A percentile compares a stretch with the other conserved stretches of the same genome.
Conservation (phyloP, 2,797 vertebrate species). For the Glossophaga mutica region DNA sequence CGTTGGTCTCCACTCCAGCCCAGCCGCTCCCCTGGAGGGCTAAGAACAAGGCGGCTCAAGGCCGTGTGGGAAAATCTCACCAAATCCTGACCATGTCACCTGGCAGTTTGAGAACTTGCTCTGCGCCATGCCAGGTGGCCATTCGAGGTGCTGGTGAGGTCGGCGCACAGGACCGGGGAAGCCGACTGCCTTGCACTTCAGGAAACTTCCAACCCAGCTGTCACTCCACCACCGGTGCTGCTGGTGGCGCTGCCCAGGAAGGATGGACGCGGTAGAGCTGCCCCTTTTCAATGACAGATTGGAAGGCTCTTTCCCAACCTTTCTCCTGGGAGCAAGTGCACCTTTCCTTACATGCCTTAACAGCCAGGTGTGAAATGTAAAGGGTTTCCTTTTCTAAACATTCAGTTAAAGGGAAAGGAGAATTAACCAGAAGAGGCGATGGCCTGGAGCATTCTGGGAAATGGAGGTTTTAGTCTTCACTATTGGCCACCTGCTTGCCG, state of each 20-base stretch:
- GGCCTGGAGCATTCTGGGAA: neutral
- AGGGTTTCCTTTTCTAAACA: neutral
- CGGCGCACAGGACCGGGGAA: no score
- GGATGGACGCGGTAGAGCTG: neutral
- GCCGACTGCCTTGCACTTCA: fast-evolving
- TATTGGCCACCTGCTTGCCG: fast-evolving
- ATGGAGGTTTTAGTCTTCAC: neutral
- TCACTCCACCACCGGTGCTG: fast-evolving
- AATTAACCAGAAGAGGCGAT: neutral
- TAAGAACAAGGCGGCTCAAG: neutral
- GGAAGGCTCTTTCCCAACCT: neutral
- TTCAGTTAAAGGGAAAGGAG: neutral
- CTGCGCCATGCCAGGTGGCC: neutral
- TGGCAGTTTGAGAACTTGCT: neutral
- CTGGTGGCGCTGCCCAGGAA: neutral
- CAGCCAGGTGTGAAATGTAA: neutral
- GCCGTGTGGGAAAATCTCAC: neutral
- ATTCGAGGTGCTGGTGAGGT: neutral
- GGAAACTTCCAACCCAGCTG: neutral
- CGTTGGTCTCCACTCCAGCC: neutral
- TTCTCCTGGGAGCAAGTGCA: neutral
- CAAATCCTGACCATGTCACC: neutral
- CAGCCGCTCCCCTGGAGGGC: neutral
- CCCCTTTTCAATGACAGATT: neutral
- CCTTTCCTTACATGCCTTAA: neutral